Base-by-base conservation (phyloP, 2,888 invertebrate species). In the Acleris laterana region DNA sequence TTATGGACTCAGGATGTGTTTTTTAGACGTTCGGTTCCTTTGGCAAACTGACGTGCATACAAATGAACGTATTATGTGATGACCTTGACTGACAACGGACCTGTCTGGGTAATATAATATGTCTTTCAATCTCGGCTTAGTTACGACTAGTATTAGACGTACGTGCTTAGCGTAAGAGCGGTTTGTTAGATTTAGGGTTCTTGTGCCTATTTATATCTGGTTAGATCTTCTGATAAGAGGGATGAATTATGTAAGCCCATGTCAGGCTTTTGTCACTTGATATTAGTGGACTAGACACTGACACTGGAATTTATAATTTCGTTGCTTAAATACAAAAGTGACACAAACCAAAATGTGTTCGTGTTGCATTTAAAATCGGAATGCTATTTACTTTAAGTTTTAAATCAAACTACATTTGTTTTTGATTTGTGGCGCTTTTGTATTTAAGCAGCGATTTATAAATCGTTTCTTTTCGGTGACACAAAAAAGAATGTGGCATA, bases 1-100 rank as follows among this genome's bases (percentile, higher is more conserved):
- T 38, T 32, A 57, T 46, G 46, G 28, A 28, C 38, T 20, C 60
- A 32, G 65, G 60, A 65, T 60, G 60, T 65, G 50, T 61, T 65
- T 65, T 64, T 65, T 66, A 51, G 28, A 51, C 19, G 32, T 32
- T 56, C 65, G 44, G 46, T 46, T 56, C 46, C 51, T 52, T 52
- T 57, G 57, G 19, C 32, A 17, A 20, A 48, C 11, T 58, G 61
- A 42, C 56, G 56, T 48, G 66, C 66, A 66, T 66, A 62, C 62
- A 46, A 66, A 66, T 66, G 61, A 49, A 56, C 49, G 32, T 49
- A 55, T 60, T 61, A 28, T 61, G 42, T 5, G 44, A 17, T 57
- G 61, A 9, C 66, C 66, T 62, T 62, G 66, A 56, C 38, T 46
- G 20, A 62, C 46, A 57, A 56, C 48, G 51, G 57, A 32, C 25